Conservation (phyloP, 1,140 invertebrate genomes). For the Anastatus disparis region DNA sequence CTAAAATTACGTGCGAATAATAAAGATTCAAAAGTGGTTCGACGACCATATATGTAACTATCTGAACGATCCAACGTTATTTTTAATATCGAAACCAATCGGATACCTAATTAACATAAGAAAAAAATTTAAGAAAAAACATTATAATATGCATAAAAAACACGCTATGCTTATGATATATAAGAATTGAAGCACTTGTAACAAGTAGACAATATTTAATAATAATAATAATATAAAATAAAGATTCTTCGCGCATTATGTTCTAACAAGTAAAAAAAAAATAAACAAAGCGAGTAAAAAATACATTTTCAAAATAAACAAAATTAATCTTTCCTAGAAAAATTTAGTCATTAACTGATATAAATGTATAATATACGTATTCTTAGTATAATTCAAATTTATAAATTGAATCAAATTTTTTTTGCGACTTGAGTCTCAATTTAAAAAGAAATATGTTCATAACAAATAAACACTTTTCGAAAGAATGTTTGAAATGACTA, state of each 20-base stretch:
- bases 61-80: constrained; percentile 63
- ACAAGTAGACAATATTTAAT: constrained; percentile 25
- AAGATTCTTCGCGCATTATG: constrained; percentile 15
- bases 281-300: too few relatives aligned
- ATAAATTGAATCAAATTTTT: constrained; percentile 29
- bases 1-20: constrained; percentile 32
- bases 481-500: constrained; percentile 18
- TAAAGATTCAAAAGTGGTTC: constrained; percentile 33
- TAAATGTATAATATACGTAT: constrained; percentile 40
- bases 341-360: constrained; percentile 40
- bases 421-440: constrained; percentile 17
- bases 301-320: constrained; percentile 18
- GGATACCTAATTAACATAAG: constrained; percentile 60
- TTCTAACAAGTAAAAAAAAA: background rate
- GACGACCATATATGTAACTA: constrained; percentile 30
- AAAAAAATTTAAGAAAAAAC: too few relatives aligned
- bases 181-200: constrained; percentile 35
- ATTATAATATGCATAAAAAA: constrained; percentile 26
- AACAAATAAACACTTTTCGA: background rate
- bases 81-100: constrained; percentile 70
- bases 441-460: background rate
- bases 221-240: too few relatives aligned
- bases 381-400: constrained; percentile 33
- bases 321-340: constrained; percentile 33
- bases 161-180: constrained; percentile 40